Conservation (phyloP, 2,888 invertebrate genomes). For the Imbricaverruca yamaguchii region DNA sequence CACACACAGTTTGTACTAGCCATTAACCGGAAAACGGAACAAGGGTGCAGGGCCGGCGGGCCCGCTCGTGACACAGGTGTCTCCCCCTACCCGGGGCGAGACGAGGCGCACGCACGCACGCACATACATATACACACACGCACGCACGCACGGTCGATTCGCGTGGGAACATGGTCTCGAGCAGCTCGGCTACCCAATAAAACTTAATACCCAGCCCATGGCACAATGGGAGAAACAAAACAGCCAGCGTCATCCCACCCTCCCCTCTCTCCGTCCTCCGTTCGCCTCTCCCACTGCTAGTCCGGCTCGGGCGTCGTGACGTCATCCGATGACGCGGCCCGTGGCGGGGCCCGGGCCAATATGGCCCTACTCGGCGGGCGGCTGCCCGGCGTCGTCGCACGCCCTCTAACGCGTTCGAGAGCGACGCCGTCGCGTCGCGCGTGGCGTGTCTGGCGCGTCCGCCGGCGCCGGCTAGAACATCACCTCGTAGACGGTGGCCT, state of each 20-base stretch:
- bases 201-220: conserved; percentile 11
- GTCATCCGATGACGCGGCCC: too few species aligned
- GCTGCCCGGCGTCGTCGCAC: too few species aligned
- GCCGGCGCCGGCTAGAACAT: conserved; percentile 36
- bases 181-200: neutral
- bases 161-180: too few species aligned
- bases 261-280: neutral
- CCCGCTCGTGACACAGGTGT: too few species aligned
- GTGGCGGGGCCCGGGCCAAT: neutral
- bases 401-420: neutral
- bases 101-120: too few species aligned
- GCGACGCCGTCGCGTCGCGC: neutral
- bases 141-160: neutral
- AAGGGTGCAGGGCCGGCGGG: too few species aligned
- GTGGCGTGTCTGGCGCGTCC: neutral
- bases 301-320: neutral
- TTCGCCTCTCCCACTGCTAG: neutral
- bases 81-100: too few species aligned
- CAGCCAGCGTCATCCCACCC: neutral
- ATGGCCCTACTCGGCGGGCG: neutral
- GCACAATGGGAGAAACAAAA: conserved; percentile 3
- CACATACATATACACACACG: neutral
- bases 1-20: conserved; percentile 10
- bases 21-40: neutral
- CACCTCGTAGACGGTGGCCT: conserved; percentile 52